phyloP scores from a whole-genome alignment of 1,140 invertebrate genomes.

The Panagrolaimus sp. region DNA sequence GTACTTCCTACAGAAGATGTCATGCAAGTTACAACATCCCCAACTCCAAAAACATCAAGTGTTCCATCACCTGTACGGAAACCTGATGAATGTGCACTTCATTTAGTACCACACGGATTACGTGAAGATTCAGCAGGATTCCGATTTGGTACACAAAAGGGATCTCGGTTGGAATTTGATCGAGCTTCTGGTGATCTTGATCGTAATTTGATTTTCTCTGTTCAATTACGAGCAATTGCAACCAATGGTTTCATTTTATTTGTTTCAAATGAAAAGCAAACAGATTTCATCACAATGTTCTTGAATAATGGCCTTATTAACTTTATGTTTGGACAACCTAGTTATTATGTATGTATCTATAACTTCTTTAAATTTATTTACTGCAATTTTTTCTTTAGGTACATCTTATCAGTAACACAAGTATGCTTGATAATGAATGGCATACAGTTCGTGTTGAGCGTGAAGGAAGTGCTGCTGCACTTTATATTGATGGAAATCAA shows the following conservation, averaged over 20 bases:
- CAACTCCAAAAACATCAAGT: background rate
- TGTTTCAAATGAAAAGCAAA: slow-evolving; percentile 66
- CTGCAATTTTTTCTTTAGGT: slow-evolving; percentile 45
- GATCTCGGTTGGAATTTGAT: slow-evolving; percentile 68
- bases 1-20: background rate
- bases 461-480: slow-evolving; percentile 54
- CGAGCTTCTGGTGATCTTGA: slow-evolving; percentile 58
- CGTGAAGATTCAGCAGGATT: slow-evolving; percentile 46
- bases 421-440: slow-evolving; percentile 78
- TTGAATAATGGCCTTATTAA: slow-evolving; percentile 71
- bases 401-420: slow-evolving; percentile 35
- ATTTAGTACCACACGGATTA: slow-evolving; percentile 52
- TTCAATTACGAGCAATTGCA: slow-evolving; percentile 74
- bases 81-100: slow-evolving; percentile 61
- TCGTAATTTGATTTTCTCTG: slow-evolving; percentile 66
- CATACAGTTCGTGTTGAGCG: slow-evolving; percentile 66
- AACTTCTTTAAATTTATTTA: slow-evolving; percentile 55
- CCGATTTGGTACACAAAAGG: slow-evolving; percentile 60
- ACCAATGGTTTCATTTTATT: slow-evolving; percentile 80
- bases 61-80: background rate
- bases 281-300: slow-evolving; percentile 74
- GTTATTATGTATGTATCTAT: slow-evolving; percentile 64
- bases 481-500: slow-evolving; percentile 64
- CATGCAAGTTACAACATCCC: slow-evolving; percentile 11
- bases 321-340: slow-evolving; percentile 71